These are phyloP conservation scores for Meda fulgida DNA, from an alignment of 2,797 vertebrate species.

Conservation along the genomic window DNA sequence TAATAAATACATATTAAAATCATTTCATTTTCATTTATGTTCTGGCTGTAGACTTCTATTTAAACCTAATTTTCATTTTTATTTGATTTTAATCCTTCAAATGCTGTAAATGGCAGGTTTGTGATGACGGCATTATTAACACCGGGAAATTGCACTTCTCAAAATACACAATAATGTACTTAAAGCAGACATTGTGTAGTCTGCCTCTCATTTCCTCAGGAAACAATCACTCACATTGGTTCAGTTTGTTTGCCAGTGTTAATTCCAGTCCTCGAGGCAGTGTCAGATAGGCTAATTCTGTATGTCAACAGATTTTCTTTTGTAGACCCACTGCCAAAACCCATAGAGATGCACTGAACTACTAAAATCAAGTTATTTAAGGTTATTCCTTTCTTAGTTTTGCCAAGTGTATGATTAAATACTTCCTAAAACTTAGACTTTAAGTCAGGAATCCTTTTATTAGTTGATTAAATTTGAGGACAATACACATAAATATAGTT, in stretches of 20 bases:
- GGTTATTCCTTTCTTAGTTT: neutral
- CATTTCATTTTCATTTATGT: neutral
- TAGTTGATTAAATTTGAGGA: neutral
- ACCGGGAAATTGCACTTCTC: neutral
- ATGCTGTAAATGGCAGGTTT: neutral
- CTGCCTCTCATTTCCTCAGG: constrained; percentile 8
- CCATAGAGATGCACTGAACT: constrained; percentile 15
- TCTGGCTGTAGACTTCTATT: neutral
- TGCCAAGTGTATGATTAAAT: neutral
- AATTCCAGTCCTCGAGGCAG: neutral
- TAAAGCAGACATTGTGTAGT: neutral
- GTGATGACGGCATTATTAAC: neutral
- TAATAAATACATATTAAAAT: neutral
- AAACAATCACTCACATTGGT: constrained; percentile 10
- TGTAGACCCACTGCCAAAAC: constrained; percentile 2
- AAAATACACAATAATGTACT: neutral
- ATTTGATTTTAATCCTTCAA: neutral
- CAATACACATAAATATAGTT: neutral
- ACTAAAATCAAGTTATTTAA: neutral
- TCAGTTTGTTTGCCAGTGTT: neutral
- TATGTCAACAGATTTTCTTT: neutral
- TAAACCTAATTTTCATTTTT: neutral
- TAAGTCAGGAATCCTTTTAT: neutral
- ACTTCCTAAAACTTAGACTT: too few species aligned
- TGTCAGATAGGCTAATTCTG: constrained; percentile 1